Evolutionary conservation across 2,797 vertebrate genomes (phyloP).

Genomic region (Lagorchestes hirsutus): DNA sequence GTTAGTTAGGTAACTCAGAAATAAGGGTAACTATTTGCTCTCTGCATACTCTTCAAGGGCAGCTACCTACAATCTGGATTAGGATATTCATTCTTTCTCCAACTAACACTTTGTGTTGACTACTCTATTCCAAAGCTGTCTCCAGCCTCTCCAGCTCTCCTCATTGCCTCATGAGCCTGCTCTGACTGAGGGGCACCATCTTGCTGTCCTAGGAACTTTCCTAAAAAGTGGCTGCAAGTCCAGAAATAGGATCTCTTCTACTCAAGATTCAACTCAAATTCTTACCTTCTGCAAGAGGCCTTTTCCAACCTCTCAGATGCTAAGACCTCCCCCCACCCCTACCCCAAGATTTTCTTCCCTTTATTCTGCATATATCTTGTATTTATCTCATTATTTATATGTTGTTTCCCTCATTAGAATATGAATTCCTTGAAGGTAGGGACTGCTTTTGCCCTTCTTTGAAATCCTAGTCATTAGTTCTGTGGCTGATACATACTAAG

Average conservation of each 20-base stretch:
- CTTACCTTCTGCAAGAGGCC: background rate
- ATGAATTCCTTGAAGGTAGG: background rate
- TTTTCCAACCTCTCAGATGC: background rate
- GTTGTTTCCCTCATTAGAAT: background rate
- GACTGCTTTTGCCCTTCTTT: background rate
- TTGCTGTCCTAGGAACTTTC: no score
- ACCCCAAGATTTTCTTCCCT: background rate
- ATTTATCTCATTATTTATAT: background rate
- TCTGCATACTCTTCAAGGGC: background rate
- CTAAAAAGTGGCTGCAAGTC: background rate
- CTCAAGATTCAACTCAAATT: background rate
- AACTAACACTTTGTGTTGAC: background rate
- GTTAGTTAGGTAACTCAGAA: background rate
- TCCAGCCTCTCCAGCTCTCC: background rate
- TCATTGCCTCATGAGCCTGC: background rate
- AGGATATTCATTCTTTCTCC: background rate
- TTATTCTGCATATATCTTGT: background rate
- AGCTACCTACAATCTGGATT: background rate
- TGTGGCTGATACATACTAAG: background rate
- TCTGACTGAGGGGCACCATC: background rate
- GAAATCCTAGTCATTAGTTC: background rate
- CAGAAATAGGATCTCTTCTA: background rate
- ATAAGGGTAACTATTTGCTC: background rate
- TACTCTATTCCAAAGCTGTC: background rate
- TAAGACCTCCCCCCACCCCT: background rate